Percentiles rank a stretch among this genome's conserved stretches.
These are phyloP conservation scores for Addax nasomaculatus DNA, from an alignment of 2,113 vertebrate genomes.

Conservation along the genomic window DNA sequence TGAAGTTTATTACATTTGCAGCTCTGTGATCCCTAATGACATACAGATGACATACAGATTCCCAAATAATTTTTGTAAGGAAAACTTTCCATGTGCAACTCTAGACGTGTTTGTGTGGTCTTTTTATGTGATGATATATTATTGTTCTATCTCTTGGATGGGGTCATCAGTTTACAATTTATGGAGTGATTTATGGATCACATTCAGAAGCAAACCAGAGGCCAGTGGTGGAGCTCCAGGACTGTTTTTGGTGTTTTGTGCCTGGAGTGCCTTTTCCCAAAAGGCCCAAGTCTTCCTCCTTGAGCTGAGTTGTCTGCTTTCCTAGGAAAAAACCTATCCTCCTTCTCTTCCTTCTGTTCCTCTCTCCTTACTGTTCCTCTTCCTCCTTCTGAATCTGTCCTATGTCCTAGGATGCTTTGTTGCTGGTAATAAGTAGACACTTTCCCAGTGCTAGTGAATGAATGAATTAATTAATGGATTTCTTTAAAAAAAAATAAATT, in stretches of 20 bases:
- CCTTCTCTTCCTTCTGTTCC: neutral
- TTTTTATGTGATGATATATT: neutral
- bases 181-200: neutral
- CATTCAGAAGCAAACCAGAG: neutral
- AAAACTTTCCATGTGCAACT: slow-evolving; percentile 44
- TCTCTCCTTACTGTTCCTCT: neutral
- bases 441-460: neutral
- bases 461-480: neutral
- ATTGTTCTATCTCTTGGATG: neutral
- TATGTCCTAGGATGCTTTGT: neutral
- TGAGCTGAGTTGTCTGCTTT: neutral
- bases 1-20: neutral
- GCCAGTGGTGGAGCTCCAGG: neutral
- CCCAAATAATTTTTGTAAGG: neutral
- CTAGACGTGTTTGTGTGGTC: neutral
- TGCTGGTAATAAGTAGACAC: neutral
- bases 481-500: too few species aligned
- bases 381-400: neutral
- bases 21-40: neutral
- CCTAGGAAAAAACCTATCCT: neutral
- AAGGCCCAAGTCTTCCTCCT: neutral
- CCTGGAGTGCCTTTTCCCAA: neutral
- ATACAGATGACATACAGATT: neutral
- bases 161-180: neutral
- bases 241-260: neutral